A percentile compares a stretch with the other conserved stretches of the same genome.
Conservation (phyloP, 1,140 invertebrate species). For the Zaprionus nigranus region DNA sequence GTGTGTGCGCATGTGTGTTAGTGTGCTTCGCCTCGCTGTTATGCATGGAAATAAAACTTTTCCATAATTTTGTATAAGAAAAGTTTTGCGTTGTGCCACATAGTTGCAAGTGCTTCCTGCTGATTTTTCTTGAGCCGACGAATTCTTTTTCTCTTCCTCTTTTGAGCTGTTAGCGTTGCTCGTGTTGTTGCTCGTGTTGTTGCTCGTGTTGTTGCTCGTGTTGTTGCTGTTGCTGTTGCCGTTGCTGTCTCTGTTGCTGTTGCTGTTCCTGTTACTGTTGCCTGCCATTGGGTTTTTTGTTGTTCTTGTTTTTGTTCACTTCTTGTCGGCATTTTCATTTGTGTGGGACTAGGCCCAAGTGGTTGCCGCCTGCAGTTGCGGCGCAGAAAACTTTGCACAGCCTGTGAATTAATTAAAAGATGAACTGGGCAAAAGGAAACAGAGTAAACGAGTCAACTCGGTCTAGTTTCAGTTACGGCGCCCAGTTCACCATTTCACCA, state of each 20-base stretch:
- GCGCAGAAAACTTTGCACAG: slow-evolving; percentile 69
- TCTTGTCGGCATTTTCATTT: slow-evolving; percentile 45
- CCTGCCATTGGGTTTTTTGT: background rate
- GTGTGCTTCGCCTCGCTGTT: slow-evolving; percentile 47
- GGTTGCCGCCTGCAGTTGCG: slow-evolving; percentile 57
- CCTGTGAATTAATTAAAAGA: slow-evolving; percentile 82
- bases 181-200: background rate
- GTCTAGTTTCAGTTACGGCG: background rate
- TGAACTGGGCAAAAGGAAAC: slow-evolving; percentile 74
- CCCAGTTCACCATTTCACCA: background rate
- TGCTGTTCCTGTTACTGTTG: background rate
- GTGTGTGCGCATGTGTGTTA: slow-evolving; percentile 20
- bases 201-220: background rate
- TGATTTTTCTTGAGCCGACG: slow-evolving; percentile 54
- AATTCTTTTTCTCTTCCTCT: slow-evolving; percentile 19
- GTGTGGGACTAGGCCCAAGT: slow-evolving; percentile 70
- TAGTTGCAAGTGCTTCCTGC: slow-evolving; percentile 76
- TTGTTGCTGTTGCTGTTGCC: background rate
- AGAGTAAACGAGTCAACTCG: slow-evolving; percentile 48
- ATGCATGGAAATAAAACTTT: slow-evolving; percentile 81
- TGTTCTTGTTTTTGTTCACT: slow-evolving; percentile 10
- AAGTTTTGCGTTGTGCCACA: slow-evolving; percentile 78
- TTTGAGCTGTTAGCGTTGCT: slow-evolving; percentile 6
- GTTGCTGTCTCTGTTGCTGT: background rate
- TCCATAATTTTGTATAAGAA: slow-evolving; percentile 82